Base-by-base conservation (phyloP, 2,888 invertebrate species). In the Onchidella celtica region DNA sequence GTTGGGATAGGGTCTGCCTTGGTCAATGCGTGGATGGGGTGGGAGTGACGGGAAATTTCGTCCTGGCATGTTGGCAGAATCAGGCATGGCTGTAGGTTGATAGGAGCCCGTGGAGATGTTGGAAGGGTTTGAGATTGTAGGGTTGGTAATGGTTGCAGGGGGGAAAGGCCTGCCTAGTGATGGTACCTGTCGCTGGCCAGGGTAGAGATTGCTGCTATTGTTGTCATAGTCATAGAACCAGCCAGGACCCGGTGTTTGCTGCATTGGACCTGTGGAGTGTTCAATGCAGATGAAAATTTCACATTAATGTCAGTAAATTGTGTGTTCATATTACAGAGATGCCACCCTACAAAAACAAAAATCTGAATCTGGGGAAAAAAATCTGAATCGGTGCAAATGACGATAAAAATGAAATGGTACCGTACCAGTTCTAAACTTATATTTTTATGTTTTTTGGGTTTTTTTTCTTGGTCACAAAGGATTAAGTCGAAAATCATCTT, bases 171-270 rank as follows among this genome's bases (percentile, higher is more conserved):
- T 11, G 14, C 34, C 17, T 11, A 4, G 29, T 32, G 34, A 17
- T 2, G 34, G 32, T 11, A 57, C 73, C 34, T 73, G 73, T 36
- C 73, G 29, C 17, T 73, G 73, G 17, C 34, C 59, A 24, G 61
- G 2, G 27, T 61, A 73, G n/a, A 36, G n/a, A n/a, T 21, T 72
- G 36, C n/a, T 57, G 17, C 3, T 9, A 17, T 59, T 73, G 27
- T 73, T 73, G 6, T 73, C 73, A 59, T 73, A 73, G 59, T 73
- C 73, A 36, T 61, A 73, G 61, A 36, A 73, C 73, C 73, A 73
- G 32, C 24, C 59, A 2, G 32, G 34, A 3, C 36, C 27, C 57
- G 73, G 24, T 11, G 24, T 11, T 27, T 73, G 73, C 38, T 61
- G 73, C 36, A 61, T n/a, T n/a, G 34, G 27, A 73, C 38, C 73